Base-by-base conservation (phyloP, 1,140 invertebrate genomes). In the Heterodera carotae region DNA sequence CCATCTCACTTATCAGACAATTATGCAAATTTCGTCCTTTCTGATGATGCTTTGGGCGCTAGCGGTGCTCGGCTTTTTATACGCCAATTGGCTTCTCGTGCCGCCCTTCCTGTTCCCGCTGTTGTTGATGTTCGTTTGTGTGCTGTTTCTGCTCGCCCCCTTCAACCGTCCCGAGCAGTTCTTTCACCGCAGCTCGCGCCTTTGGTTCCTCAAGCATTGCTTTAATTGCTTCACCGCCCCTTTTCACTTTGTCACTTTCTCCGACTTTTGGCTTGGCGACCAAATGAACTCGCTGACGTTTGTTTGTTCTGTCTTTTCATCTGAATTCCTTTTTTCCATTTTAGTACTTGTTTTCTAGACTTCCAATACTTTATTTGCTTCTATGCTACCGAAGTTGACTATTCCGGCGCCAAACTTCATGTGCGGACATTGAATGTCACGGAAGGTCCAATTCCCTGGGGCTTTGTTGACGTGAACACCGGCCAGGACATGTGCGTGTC, bases 211-310 rank as follows among this genome's bases (percentile, higher is more conserved):
- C 2, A 88, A 88, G 80, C 85, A 86, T 76, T 87, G 86, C 36
- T 86, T 86, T 62, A 86, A 87, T 36, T 86, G 85, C 75, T 86
- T 97, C 60, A 91, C 93, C 25, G 94, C 96, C 0, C 97, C 97
- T 56, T 97, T 98, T 85, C 93, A 94, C 80, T 93, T 94, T 85
- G 97, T 99, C 6, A 92, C 93, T 64, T 99, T 99, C 89, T 95
- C 97, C 36, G 97, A 99, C 90, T 99, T 99, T 91, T 99, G 97
- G 97, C 91, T 99, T 82, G 97, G 95, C 39, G 97, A 99, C 91
- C 97, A 99, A 88, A 90, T 98, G 80, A 99, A 97, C 87, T 97
- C 94, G 79, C 90, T 99, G 62, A 92, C 92, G 72, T 74, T 27
- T 18, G 71, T 60, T 27, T 59, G n/a, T 74, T 43, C 39, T 43